Conservation (phyloP, 2,113 vertebrate genomes). For the Amazona vittata region DNA sequence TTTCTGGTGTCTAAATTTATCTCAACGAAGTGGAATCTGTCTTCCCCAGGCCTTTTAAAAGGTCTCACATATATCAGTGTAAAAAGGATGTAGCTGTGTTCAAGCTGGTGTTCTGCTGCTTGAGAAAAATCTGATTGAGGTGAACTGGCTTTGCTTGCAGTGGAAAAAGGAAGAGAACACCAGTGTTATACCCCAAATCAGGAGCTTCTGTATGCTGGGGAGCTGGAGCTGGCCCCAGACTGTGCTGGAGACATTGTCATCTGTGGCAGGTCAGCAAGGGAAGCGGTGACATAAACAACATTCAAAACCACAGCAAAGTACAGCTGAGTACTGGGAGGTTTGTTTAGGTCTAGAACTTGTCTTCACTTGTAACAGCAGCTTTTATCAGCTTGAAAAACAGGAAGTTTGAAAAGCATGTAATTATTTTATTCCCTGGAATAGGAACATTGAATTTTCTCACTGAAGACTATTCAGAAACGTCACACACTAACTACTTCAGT, state of each 20-base stretch:
- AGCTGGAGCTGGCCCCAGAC: background rate
- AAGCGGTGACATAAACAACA: background rate
- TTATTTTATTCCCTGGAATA: background rate
- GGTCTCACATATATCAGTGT: background rate
- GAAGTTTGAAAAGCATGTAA: background rate
- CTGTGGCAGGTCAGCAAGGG: background rate
- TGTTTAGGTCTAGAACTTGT: background rate
- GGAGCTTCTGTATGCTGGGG: background rate
- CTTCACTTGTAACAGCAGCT: background rate
- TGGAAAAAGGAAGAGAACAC: background rate
- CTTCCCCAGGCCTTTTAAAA: background rate
- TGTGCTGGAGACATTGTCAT: accelerated
- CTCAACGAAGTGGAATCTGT: background rate
- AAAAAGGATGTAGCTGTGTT: background rate
- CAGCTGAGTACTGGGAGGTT: background rate
- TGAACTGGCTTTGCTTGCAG: background rate
- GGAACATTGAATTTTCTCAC: background rate
- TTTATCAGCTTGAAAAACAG: background rate
- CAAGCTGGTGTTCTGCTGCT: background rate
- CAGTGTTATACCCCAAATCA: background rate
- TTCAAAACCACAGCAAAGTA: background rate
- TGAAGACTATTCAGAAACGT: background rate
- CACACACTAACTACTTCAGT: background rate
- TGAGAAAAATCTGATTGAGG: background rate
- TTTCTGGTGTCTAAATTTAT: background rate